A percentile compares a stretch with the other conserved stretches of the same genome.
Evolutionary conservation across 2,113 vertebrate genomes (phyloP).

Genomic region (Anser brachyrhynchus): DNA sequence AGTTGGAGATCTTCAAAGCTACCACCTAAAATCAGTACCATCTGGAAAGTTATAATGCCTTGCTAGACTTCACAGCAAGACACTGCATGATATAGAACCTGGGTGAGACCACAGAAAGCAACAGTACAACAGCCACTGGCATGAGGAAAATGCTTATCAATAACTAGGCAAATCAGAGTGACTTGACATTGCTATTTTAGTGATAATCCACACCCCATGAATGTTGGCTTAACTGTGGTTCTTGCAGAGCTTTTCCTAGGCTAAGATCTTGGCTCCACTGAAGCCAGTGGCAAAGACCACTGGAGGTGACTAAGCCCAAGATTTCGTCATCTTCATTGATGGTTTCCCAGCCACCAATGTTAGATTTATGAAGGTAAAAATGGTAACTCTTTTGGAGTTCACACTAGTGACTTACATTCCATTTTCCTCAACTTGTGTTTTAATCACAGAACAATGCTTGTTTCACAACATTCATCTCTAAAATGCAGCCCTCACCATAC

Average conservation of each 20-base stretch:
- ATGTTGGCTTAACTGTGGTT: not conserved
- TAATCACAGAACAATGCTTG: not conserved
- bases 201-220: not conserved
- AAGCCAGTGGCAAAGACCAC: not conserved
- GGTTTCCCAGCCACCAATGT: not conserved
- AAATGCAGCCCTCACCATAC: not conserved
- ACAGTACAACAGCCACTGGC: not conserved
- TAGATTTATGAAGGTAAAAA: not conserved
- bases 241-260: too few species aligned
- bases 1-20: not conserved
- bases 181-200: not conserved
- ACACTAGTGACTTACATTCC: not conserved
- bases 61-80: not conserved
- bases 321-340: not conserved
- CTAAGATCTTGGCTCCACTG: not conserved
- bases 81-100: not conserved
- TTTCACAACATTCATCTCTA: not conserved
- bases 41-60: not conserved
- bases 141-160: not conserved
- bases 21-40: not conserved
- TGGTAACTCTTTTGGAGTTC: not conserved
- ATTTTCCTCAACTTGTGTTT: not conserved
- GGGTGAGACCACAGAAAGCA: not conserved
- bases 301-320: not conserved
- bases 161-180: not conserved